These are phyloP conservation scores for Aphidius ervi DNA, from an alignment of 1,140 invertebrate species.

Conservation along the genomic window DNA sequence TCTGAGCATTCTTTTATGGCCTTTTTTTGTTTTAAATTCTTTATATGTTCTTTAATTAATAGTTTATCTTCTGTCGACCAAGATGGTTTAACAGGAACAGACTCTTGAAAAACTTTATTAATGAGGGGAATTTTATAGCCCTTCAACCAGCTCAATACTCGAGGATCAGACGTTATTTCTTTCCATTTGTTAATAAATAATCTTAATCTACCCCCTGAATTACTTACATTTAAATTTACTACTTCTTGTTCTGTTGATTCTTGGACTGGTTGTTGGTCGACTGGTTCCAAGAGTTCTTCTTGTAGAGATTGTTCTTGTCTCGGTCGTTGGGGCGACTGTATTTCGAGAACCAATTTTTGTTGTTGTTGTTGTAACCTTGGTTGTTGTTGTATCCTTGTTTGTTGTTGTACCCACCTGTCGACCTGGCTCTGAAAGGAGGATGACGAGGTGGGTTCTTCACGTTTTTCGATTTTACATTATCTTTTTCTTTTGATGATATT, in stretches of 20 bases:
- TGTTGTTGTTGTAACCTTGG: too few relatives aligned
- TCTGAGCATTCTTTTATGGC: conserved; percentile 12
- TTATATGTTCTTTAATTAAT: conserved; percentile 1
- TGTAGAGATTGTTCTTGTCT: background rate
- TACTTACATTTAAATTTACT: background rate
- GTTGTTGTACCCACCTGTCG: background rate
- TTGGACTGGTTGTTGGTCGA: background rate
- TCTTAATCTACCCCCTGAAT: conserved; percentile 1
- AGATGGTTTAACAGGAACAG: conserved; percentile 4
- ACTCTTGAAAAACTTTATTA: background rate
- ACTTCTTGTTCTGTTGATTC: background rate
- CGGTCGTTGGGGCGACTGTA: too few relatives aligned
- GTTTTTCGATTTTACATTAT: conserved; percentile 13
- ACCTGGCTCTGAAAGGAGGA: background rate
- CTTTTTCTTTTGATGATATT: conserved; percentile 9
- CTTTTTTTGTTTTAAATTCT: conserved; percentile 12
- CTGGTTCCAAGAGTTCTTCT: background rate
- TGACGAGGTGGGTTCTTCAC: background rate
- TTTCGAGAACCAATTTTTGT: too few relatives aligned
- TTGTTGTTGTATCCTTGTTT: too few relatives aligned
- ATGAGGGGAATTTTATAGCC: conserved; percentile 11
- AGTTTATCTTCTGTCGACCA: conserved; percentile 6
- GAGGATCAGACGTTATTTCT: conserved; percentile 6
- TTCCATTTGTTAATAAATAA: conserved; percentile 7
- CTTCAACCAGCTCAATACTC: conserved; percentile 3